Percentiles rank a stretch among this genome's conserved stretches.
These are phyloP conservation scores for Chrysina gloriosa DNA, from an alignment of 2,888 invertebrate genomes.

Conservation along the genomic window DNA sequence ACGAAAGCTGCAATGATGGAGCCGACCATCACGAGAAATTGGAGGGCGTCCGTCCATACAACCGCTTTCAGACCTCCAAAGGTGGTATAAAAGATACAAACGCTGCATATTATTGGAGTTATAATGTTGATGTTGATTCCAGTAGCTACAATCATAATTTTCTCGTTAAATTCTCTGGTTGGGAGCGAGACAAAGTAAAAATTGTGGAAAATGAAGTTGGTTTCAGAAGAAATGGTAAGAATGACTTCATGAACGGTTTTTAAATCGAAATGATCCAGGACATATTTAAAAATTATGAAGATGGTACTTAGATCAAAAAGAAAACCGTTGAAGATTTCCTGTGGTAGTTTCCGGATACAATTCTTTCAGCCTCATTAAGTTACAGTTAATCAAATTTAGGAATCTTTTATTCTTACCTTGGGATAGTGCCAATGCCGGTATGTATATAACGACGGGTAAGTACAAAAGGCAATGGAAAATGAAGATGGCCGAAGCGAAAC, in stretches of 20 bases:
- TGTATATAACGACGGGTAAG: conserved; percentile 76
- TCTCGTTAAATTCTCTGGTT: too few relatives aligned
- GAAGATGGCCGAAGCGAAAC: conserved; percentile 72
- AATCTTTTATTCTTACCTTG: conserved; percentile 71
- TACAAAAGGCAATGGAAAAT: conserved; percentile 70
- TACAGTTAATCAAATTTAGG: too few relatives aligned
- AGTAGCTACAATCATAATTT: conserved; percentile 36
- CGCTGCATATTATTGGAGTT: conserved; percentile 73
- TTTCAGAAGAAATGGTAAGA: too few relatives aligned
- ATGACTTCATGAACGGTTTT: background rate
- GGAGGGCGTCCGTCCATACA: conserved; percentile 72
- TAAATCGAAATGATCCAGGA: background rate
- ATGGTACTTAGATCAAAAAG: background rate
- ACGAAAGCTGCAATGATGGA: conserved; percentile 69
- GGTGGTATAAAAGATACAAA: conserved; percentile 81
- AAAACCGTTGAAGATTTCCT: too few relatives aligned
- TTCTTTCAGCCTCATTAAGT: too few relatives aligned
- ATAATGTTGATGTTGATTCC: conserved; percentile 65
- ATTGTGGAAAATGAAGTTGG: too few relatives aligned
- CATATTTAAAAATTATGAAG: background rate
- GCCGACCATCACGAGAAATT: conserved; percentile 70
- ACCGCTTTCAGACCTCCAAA: conserved; percentile 76
- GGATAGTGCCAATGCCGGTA: conserved; percentile 77
- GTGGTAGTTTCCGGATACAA: too few relatives aligned
- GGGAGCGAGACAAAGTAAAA: too few relatives aligned